Conservation (phyloP, 2,888 invertebrate genomes). For the Hyalella azteca region DNA sequence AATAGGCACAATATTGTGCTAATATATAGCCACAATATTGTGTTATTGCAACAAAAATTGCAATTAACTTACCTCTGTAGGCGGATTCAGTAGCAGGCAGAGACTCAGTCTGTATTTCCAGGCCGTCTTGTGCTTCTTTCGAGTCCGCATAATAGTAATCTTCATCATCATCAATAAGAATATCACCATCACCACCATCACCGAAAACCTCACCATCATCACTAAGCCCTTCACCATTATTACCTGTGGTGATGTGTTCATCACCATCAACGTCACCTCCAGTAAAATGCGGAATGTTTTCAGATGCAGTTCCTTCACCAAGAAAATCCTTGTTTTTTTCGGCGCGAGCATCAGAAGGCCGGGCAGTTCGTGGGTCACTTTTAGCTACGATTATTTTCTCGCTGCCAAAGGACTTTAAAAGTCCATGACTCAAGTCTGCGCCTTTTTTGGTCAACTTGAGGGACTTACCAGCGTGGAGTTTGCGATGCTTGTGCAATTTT, state of each 20-base stretch:
- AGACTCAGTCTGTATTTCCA: neutral
- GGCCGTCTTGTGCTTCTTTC: no score
- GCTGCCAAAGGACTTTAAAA: neutral
- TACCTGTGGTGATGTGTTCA: neutral
- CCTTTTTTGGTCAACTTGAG: neutral
- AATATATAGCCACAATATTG: no score
- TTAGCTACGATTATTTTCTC: neutral
- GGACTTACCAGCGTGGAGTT: neutral
- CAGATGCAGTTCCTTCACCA: no score
- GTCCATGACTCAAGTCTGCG: neutral
- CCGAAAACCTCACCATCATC: neutral
- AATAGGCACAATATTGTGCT: no score
- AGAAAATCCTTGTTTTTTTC: no score
- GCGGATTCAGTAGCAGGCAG: neutral
- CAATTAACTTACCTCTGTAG: neutral
- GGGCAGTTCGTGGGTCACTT: no score
- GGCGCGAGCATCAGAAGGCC: no score
- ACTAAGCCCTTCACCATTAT: neutral
- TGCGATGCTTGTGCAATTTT: neutral
- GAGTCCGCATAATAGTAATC: neutral
- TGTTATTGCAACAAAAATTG: neutral
- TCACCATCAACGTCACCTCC: no score
- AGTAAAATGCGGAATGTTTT: no score
- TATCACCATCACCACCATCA: neutral
- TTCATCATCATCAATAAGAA: neutral